phyloP scores from a whole-genome alignment of 2,888 invertebrate genomes.

The Slavum lentiscoides region DNA sequence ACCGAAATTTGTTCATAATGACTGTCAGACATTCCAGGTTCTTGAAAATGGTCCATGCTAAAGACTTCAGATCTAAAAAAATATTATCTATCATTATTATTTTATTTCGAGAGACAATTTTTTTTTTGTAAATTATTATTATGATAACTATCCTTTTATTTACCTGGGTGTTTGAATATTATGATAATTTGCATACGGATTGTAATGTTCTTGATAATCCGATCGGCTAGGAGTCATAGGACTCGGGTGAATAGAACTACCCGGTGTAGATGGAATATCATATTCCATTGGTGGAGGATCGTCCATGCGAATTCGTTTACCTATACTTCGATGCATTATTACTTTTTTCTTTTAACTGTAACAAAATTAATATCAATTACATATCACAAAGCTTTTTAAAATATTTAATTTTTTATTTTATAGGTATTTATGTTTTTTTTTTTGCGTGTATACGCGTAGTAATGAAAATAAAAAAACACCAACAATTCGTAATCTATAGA shows the following conservation, averaged over 20 bases:
- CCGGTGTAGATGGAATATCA: constrained; percentile 62
- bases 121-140: constrained; percentile 55
- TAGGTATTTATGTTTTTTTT: no score
- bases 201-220: constrained; percentile 61
- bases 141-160: constrained; percentile 57
- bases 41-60: constrained; percentile 54
- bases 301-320: constrained; percentile 90
- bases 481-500: no score
- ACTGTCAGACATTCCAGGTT: constrained; percentile 36
- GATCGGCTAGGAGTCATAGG: constrained; percentile 64
- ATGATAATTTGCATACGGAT: constrained; percentile 61
- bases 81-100: background rate
- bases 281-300: constrained; percentile 84
- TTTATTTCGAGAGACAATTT: background rate
- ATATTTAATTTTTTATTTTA: no score
- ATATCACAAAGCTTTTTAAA: background rate
- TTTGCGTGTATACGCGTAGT: no score
- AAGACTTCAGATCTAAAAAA: constrained; percentile 56
- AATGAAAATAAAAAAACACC: no score
- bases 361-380: constrained; percentile 8
- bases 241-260: constrained; percentile 60
- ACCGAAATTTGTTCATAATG: constrained; percentile 53
- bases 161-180: constrained; percentile 60
- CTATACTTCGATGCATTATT: constrained; percentile 74
- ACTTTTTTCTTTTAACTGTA: constrained; percentile 11